Evolutionary conservation across 2,888 invertebrate species (phyloP).

Genomic region (Hipparchia semele): DNA sequence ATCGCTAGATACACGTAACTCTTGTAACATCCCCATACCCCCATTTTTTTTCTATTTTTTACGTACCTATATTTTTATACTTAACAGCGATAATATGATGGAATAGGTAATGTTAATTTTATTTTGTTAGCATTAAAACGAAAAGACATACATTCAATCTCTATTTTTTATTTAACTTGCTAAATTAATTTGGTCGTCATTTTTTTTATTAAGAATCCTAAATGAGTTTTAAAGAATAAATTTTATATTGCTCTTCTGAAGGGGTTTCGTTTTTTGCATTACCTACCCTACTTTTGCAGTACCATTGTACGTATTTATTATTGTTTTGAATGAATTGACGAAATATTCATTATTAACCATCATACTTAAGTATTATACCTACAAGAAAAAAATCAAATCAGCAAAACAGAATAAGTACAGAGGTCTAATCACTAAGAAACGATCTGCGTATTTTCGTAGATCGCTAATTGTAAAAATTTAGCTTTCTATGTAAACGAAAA

Average conservation of each 20-base stretch:
- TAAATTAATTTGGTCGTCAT: slow-evolving; percentile 57
- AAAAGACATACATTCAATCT: slow-evolving; percentile 80
- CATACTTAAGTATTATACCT: no score
- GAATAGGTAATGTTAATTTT: slow-evolving; percentile 81
- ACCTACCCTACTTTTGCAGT: slow-evolving; percentile 5
- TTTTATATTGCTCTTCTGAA: slow-evolving; percentile 78
- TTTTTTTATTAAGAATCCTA: slow-evolving; percentile 62
- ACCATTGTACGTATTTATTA: no score
- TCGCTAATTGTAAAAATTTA: no score
- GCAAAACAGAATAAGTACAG: no score
- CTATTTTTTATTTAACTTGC: slow-evolving; percentile 63
- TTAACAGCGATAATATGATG: slow-evolving; percentile 54
- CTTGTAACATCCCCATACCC: slow-evolving; percentile 51
- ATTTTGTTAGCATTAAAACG: slow-evolving; percentile 83
- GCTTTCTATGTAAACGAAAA: no score
- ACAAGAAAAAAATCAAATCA: no score
- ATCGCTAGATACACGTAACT: slow-evolving; percentile 53
- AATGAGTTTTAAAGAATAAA: slow-evolving; percentile 74
- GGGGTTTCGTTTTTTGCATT: slow-evolving; percentile 41
- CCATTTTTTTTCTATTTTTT: slow-evolving; percentile 67
- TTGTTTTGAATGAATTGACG: no score
- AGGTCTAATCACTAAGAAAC: no score
- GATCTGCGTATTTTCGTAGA: no score
- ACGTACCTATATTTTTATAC: slow-evolving; percentile 80
- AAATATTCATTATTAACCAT: no score